A percentile compares a stretch with the other conserved stretches of the same genome.
Conservation (phyloP, 2,113 vertebrate species). For the Brienomyrus longianalis region DNA sequence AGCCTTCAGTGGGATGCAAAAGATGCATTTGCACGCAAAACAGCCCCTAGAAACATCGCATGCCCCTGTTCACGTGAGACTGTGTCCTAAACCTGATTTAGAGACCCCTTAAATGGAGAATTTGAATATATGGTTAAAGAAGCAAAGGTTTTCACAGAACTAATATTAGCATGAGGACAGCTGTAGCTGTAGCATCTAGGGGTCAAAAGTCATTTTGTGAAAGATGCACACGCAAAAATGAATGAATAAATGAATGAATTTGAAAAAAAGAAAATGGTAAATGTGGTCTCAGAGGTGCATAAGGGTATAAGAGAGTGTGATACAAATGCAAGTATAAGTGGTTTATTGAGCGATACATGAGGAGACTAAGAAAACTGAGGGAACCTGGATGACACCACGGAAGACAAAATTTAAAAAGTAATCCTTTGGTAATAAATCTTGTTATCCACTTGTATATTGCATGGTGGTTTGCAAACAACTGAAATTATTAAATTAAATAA, state of each 20-base stretch:
- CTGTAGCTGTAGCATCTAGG: not conserved
- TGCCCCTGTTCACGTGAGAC: not conserved
- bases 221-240: not conserved
- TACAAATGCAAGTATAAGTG: not conserved
- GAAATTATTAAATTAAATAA: not conserved
- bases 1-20: not conserved
- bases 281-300: not conserved
- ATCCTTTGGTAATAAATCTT: not conserved
- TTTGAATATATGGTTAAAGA: not conserved
- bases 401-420: not conserved
- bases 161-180: not conserved
- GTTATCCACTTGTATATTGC: not conserved
- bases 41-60: not conserved
- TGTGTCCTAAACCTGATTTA: not conserved
- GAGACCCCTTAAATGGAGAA: not conserved
- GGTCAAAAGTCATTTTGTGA: not conserved
- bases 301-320: not conserved
- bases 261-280: not conserved
- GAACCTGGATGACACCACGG: not conserved
- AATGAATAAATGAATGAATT: not conserved
- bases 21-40: not conserved
- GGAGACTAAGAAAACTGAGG: not conserved
- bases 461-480: not conserved
- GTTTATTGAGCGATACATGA: not conserved
- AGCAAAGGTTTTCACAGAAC: not conserved